Evolutionary conservation across 1,140 invertebrate species (phyloP).

Genomic region (Sarcophaga peregrina): DNA sequence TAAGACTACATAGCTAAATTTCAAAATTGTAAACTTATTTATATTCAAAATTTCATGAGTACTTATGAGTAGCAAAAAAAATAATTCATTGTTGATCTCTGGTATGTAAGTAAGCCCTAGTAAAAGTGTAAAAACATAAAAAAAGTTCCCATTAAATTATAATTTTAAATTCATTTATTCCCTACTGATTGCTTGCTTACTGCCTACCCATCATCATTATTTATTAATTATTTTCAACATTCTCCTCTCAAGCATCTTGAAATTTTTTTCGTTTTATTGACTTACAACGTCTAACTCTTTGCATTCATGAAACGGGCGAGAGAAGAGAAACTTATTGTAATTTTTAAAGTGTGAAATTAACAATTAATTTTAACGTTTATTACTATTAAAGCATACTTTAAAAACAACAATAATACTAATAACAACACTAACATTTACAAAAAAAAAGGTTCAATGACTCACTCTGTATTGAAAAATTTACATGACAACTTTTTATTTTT

Average conservation of each 20-base stretch:
- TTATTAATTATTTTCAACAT: too few species aligned
- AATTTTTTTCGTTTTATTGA: background rate
- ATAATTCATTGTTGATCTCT: too few species aligned
- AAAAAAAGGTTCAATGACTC: conserved; percentile 29
- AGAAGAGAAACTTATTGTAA: background rate
- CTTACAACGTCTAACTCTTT: background rate
- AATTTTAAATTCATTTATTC: background rate
- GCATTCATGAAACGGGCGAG: background rate
- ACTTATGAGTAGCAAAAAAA: too few species aligned
- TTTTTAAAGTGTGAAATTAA: conserved; percentile 38
- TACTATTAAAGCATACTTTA: conserved; percentile 32
- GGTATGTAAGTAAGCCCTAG: background rate
- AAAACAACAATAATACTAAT: background rate
- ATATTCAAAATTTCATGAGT: too few species aligned
- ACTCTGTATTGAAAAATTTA: conserved; percentile 11
- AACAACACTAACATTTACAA: conserved; percentile 1
- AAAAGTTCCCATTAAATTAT: background rate
- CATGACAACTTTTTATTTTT: conserved; percentile 20
- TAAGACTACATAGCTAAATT: background rate
- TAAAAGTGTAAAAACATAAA: background rate
- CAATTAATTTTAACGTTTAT: conserved; percentile 35
- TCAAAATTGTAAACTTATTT: too few species aligned
- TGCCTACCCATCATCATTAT: too few species aligned
- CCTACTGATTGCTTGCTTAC: too few species aligned
- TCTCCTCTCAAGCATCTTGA: too few species aligned